Evolutionary conservation across 2,113 vertebrate genomes (phyloP).

Genomic region (Patagioenas fasciata): DNA sequence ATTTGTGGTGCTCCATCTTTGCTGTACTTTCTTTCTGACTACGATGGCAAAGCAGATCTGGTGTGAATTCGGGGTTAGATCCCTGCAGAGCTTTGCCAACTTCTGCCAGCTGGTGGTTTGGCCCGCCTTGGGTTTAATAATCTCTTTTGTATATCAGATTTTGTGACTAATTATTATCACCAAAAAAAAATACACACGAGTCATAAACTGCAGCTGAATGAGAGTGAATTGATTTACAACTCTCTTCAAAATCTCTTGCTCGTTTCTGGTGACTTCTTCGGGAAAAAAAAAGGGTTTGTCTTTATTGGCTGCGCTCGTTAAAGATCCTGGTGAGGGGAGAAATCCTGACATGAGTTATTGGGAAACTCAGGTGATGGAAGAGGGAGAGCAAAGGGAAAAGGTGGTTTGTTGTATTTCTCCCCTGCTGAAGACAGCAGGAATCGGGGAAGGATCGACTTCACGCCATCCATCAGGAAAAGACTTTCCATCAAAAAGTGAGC

Average conservation of each 20-base stretch:
- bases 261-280: not conserved
- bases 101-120: not conserved
- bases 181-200: not conserved
- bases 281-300: not conserved
- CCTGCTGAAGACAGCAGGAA: conserved; percentile 61
- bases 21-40: not conserved
- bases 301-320: not conserved
- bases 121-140: not conserved
- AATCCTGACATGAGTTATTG: conserved; percentile 55
- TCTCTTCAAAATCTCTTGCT: not conserved
- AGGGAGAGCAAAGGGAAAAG: not conserved
- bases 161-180: not conserved
- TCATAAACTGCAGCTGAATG: not conserved
- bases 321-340: conserved; percentile 10
- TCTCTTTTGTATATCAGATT: not conserved
- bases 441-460: conserved; percentile 46
- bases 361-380: conserved; percentile 45
- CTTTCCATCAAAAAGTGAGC: conserved; percentile 60
- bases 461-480: conserved; percentile 64
- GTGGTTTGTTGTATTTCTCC: not conserved
- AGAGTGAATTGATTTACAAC: not conserved
- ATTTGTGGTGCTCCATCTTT: not conserved
- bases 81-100: not conserved
- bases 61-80: not conserved
- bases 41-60: not conserved